phyloP scores from a whole-genome alignment of 2,888 invertebrate species.

The Drosophila bunnanda region DNA sequence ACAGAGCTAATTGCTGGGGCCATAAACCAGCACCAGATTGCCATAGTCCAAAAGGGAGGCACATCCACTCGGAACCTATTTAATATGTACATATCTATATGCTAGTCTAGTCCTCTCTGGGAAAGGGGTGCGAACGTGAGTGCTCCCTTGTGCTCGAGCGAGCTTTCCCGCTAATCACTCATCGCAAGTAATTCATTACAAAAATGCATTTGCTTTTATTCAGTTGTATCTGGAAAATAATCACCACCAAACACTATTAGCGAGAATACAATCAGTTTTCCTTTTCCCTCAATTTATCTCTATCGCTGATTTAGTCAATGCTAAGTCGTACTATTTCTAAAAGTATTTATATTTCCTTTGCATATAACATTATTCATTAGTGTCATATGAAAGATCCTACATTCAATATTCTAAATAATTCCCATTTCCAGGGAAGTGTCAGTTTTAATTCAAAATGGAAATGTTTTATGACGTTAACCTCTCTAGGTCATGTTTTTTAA shows the following conservation, averaged over 20 bases:
- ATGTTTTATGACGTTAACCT: neutral
- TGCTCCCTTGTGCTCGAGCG: neutral
- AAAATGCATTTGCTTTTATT: slow-evolving; percentile 4
- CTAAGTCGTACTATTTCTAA: neutral
- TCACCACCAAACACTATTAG: neutral
- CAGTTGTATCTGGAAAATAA: slow-evolving; percentile 1
- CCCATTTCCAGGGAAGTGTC: neutral
- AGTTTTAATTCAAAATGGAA: neutral
- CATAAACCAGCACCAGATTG: slow-evolving; percentile 41
- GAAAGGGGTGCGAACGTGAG: slow-evolving; percentile 7
- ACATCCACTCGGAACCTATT: slow-evolving; percentile 14
- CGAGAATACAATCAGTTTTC: neutral
- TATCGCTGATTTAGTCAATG: neutral
- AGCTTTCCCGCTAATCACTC: slow-evolving; percentile 18
- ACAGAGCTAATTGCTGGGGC: slow-evolving; percentile 41
- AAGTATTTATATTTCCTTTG: neutral
- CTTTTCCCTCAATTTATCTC: neutral
- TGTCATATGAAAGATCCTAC: neutral
- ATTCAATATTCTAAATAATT: neutral
- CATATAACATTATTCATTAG: neutral
- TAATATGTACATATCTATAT: neutral
- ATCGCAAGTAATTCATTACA: slow-evolving; percentile 9
- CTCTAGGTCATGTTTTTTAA: neutral
- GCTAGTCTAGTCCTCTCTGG: neutral
- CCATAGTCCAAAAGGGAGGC: slow-evolving; percentile 26